Percentiles rank a stretch among this genome's conserved stretches.
Evolutionary conservation across 2,113 vertebrate genomes (phyloP).

Genomic region (Proteles cristata): DNA sequence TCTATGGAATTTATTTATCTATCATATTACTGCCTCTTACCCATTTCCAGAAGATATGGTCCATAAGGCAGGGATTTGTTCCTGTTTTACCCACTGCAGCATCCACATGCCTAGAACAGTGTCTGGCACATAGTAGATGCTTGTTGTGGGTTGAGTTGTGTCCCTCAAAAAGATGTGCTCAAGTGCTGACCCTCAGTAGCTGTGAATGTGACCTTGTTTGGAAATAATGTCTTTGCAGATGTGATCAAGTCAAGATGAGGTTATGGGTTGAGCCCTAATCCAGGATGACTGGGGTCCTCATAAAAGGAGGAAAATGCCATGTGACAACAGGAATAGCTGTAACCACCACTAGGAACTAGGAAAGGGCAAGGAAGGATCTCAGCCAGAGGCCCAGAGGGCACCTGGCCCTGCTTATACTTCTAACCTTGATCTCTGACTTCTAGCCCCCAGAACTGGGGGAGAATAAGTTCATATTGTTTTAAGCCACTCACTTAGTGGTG

Average conservation of each 20-base stretch:
- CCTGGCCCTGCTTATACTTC: neutral
- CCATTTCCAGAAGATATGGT: neutral
- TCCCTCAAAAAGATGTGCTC: neutral
- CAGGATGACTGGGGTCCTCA: neutral
- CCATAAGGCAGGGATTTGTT: neutral
- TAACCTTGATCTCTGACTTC: neutral
- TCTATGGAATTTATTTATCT: neutral
- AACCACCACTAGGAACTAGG: neutral
- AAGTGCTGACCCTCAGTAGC: neutral
- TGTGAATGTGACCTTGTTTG: slow-evolving; percentile 28
- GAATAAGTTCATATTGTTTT: neutral
- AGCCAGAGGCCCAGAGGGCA: neutral
- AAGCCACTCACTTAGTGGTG: neutral
- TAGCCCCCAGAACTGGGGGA: neutral
- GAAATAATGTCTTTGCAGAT: neutral
- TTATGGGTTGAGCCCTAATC: neutral
- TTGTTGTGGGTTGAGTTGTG: neutral
- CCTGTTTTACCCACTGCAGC: neutral
- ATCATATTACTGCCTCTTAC: neutral
- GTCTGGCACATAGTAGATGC: neutral
- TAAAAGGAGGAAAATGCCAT: slow-evolving; percentile 19
- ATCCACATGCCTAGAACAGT: neutral
- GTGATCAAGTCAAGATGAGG: neutral
- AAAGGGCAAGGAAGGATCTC: neutral
- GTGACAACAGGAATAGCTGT: neutral